Evolutionary conservation across 2,888 invertebrate genomes (phyloP).

Genomic region (Hemistola chrysoprasaria): DNA sequence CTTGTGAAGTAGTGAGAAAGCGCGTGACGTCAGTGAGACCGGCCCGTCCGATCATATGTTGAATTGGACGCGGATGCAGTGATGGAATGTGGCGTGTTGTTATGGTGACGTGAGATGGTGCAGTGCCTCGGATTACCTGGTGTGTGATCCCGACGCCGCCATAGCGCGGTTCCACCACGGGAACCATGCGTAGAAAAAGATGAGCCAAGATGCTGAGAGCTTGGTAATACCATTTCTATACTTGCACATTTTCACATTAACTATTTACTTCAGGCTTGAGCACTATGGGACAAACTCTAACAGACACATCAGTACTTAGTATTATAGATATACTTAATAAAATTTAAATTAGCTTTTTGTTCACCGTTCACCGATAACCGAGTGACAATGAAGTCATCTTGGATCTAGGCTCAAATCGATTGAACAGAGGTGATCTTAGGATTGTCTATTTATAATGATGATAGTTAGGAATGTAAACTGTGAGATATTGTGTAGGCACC

Average conservation of each 20-base stretch:
- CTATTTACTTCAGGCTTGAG: too few species aligned
- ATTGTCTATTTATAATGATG: slow-evolving; percentile 70
- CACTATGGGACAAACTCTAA: neutral
- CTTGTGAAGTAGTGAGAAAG: slow-evolving; percentile 73
- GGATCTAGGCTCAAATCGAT: slow-evolving; percentile 42
- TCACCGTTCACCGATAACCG: slow-evolving; percentile 10
- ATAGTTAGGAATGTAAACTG: slow-evolving; percentile 51
- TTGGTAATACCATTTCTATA: slow-evolving; percentile 83
- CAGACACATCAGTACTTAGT: too few species aligned
- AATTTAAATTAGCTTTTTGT: too few species aligned
- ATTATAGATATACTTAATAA: too few species aligned
- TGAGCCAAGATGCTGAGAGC: slow-evolving; percentile 88
- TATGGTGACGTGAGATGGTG: slow-evolving; percentile 74
- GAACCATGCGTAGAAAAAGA: slow-evolving; percentile 87
- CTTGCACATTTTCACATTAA: slow-evolving; percentile 31
- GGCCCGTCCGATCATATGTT: slow-evolving; percentile 78
- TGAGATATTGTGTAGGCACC: slow-evolving; percentile 37
- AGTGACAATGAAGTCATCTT: slow-evolving; percentile 33
- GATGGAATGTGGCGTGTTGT: slow-evolving; percentile 79
- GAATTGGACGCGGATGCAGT: slow-evolving; percentile 75
- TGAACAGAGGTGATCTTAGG: slow-evolving; percentile 36
- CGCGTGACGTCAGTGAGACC: slow-evolving; percentile 76
- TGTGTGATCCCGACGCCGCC: slow-evolving; percentile 57
- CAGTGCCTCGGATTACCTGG: slow-evolving; percentile 63
- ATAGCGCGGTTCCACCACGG: slow-evolving; percentile 64